These are phyloP conservation scores for Torymus texanus DNA, from an alignment of 2,888 invertebrate species.

Conservation along the genomic window DNA sequence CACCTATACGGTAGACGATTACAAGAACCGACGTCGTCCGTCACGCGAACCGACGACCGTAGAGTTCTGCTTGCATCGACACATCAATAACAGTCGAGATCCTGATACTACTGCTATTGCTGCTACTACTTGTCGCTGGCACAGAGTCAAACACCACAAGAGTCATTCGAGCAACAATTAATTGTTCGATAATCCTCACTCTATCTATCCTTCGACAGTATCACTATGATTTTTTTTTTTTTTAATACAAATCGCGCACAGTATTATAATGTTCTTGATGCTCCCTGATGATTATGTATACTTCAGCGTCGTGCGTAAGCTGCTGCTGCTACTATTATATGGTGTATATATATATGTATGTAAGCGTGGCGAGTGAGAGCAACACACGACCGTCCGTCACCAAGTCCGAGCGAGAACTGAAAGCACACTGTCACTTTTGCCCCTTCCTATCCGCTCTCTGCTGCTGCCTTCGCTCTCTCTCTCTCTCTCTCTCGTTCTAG, in stretches of 20 bases:
- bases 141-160: slow-evolving; percentile 27
- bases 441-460: slow-evolving; percentile 46
- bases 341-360: too few species aligned
- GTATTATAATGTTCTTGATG: too few species aligned
- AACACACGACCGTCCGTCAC: slow-evolving; percentile 55
- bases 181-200: too few species aligned
- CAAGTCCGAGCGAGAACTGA: slow-evolving; percentile 59
- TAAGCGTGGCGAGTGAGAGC: too few species aligned
- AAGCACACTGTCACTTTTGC: slow-evolving; percentile 64
- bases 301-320: too few species aligned
- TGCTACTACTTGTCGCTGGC: too few species aligned
- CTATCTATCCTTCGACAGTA: slow-evolving; percentile 5
- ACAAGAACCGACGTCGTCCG: slow-evolving; percentile 15
- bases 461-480: slow-evolving; percentile 28
- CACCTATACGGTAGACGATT: too few species aligned
- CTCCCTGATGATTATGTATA: too few species aligned
- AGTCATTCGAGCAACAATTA: slow-evolving; percentile 42
- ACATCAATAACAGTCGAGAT: slow-evolving; percentile 37
- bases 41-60: slow-evolving; percentile 39
- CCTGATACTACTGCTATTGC: slow-evolving; percentile 10
- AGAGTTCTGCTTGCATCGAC: slow-evolving; percentile 32
- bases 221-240: not conserved
- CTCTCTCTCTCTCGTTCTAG: slow-evolving; percentile 48
- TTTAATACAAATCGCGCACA: too few species aligned
- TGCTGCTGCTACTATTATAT: too few species aligned